These are phyloP conservation scores for Ctena decussata DNA, from an alignment of 2,888 invertebrate genomes.

Conservation along the genomic window DNA sequence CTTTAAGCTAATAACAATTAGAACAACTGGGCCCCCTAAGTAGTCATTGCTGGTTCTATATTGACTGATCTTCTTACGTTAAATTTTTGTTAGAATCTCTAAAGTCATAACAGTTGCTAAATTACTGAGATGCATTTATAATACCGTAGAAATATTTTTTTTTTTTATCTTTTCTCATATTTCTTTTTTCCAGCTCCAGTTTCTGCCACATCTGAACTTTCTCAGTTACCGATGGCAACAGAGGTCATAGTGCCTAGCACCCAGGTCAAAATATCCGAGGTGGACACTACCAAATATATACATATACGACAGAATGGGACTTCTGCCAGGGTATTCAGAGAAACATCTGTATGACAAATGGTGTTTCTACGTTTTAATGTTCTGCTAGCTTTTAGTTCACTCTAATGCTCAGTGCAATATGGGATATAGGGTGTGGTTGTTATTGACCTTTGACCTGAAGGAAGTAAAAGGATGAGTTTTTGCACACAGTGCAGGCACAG, in stretches of 20 bases:
- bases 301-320: conserved; percentile 87
- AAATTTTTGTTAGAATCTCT: no score
- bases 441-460: no score
- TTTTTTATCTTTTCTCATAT: neutral
- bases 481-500: neutral
- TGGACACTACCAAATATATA: conserved; percentile 86
- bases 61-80: no score
- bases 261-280: conserved; percentile 85
- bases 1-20: no score
- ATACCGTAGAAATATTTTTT: no score
- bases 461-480: no score
- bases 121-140: no score
- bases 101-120: no score
- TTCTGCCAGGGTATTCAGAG: conserved; percentile 86
- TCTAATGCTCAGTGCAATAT: conserved; percentile 8
- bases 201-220: conserved; percentile 76
- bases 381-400: neutral
- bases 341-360: conserved; percentile 86
- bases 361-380: neutral
- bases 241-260: conserved; percentile 83
- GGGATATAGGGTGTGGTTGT: no score
- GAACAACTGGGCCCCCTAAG: no score
- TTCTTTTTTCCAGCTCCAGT: conserved; percentile 74
- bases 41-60: no score
- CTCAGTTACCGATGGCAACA: conserved; percentile 80